These are phyloP conservation scores for Nephrocerus scutellatus DNA, from an alignment of 2,888 invertebrate genomes.

Conservation along the genomic window DNA sequence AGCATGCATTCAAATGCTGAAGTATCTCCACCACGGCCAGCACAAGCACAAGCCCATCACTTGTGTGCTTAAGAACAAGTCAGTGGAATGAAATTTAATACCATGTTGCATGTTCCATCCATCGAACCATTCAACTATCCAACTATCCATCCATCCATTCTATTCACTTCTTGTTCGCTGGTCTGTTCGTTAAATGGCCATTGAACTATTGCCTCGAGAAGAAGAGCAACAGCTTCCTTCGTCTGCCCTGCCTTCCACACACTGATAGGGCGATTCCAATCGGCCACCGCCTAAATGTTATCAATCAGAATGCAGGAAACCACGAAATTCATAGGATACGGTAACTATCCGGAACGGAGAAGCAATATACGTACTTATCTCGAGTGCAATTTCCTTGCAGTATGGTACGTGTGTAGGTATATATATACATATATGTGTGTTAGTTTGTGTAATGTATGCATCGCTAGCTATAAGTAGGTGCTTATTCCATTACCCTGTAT, in stretches of 20 bases:
- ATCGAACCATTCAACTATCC: no score
- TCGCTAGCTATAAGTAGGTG: constrained; percentile 21
- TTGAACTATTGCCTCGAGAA: constrained; percentile 2
- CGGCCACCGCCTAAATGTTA: constrained; percentile 23
- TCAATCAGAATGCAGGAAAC: constrained; percentile 30
- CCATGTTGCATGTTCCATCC: no score
- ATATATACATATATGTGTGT: constrained; percentile 23
- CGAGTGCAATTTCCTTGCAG: constrained; percentile 29
- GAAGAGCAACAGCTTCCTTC: not conserved
- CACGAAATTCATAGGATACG: constrained; percentile 27
- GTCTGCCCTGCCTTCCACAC: not conserved
- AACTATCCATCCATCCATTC: no score
- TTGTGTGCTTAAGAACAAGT: no score
- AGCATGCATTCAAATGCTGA: no score
- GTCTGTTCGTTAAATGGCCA: no score
- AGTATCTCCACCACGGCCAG: no score
- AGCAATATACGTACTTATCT: constrained; percentile 26
- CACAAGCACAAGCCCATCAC: no score
- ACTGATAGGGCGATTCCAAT: no score
- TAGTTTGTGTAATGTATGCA: constrained; percentile 22
- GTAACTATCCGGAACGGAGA: constrained; percentile 29
- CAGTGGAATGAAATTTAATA: no score
- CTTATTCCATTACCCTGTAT: constrained; percentile 24
- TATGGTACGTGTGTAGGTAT: no score
- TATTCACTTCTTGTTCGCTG: no score